These are phyloP conservation scores for Porites lobata DNA, from an alignment of 92 coral and sea anemone genomes.

Conservation along the genomic window DNA sequence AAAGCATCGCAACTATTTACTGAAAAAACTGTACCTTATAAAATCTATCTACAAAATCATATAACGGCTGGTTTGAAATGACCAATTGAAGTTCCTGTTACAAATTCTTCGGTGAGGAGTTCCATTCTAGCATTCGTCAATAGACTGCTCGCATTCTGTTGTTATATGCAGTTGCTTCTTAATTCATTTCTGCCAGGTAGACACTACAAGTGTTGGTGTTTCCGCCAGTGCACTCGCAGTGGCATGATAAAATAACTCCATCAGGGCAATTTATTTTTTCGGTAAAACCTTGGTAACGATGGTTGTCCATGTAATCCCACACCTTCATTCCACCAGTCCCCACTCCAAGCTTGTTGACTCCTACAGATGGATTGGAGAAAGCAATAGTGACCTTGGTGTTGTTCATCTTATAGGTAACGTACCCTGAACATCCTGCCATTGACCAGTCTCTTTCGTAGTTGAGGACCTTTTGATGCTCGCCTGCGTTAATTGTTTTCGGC, in stretches of 20 bases:
- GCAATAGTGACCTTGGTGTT: slow-evolving; percentile 62
- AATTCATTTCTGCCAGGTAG: neutral
- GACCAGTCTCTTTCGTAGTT: slow-evolving; percentile 70
- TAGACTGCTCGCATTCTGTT: too few species aligned
- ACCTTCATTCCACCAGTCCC: slow-evolving; percentile 59
- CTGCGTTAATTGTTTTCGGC: slow-evolving; percentile 52
- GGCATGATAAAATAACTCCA: slow-evolving; percentile 14
- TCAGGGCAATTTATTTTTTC: neutral
- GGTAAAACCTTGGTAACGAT: slow-evolving; percentile 47
- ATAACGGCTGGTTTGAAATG: too few species aligned
- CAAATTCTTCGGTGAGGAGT: too few species aligned
- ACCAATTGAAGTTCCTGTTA: too few species aligned
- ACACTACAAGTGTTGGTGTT: slow-evolving; percentile 50
- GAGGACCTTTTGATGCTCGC: slow-evolving; percentile 39
- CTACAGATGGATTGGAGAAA: slow-evolving; percentile 67
- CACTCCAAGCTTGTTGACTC: slow-evolving; percentile 68
- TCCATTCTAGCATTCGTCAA: too few species aligned
- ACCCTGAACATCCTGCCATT: slow-evolving; percentile 73
- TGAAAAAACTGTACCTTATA: too few species aligned
- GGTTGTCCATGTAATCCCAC: slow-evolving; percentile 61
- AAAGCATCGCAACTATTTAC: too few species aligned
- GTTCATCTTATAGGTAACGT: slow-evolving; percentile 59
- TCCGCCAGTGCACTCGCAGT: slow-evolving; percentile 54
- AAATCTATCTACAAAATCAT: too few species aligned
- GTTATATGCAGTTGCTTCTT: too few species aligned